phyloP scores from a whole-genome alignment of 2,797 vertebrate species.

The Morelia viridis region DNA sequence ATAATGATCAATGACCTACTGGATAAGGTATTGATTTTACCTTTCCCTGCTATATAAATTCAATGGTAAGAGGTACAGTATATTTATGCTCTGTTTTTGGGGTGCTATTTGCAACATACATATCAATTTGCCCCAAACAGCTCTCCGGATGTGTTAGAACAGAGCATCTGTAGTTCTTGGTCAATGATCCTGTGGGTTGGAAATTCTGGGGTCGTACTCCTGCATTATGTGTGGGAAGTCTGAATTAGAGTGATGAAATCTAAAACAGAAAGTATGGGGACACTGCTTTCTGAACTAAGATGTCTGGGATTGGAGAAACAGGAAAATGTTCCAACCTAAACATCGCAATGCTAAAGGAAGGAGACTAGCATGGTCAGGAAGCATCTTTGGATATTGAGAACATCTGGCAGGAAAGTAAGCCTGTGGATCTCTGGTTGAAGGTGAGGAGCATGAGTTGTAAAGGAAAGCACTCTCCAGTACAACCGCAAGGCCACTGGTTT shows the following conservation, averaged over 20 bases:
- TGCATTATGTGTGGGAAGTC: background rate
- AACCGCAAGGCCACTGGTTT: rapidly evolving
- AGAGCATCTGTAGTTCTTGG: background rate
- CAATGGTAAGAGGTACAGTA: background rate
- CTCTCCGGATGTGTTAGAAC: background rate
- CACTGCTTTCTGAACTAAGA: background rate
- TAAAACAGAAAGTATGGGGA: background rate
- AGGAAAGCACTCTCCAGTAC: rapidly evolving
- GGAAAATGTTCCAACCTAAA: background rate
- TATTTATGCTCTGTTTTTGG: background rate
- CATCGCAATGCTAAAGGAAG: background rate
- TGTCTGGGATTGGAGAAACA: background rate
- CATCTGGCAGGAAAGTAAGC: background rate
- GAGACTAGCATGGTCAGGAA: background rate
- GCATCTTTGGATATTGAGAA: background rate
- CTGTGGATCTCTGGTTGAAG: background rate
- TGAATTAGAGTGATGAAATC: background rate
- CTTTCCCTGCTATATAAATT: background rate
- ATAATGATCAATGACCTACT: background rate
- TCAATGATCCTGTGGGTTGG: background rate
- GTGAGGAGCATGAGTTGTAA: background rate
- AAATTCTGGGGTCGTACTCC: background rate
- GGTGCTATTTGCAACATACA: background rate
- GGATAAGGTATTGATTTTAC: background rate
- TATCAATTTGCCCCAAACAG: background rate